These are phyloP conservation scores for Stenodema calcarata DNA, from an alignment of 2,888 invertebrate genomes.

Conservation along the genomic window DNA sequence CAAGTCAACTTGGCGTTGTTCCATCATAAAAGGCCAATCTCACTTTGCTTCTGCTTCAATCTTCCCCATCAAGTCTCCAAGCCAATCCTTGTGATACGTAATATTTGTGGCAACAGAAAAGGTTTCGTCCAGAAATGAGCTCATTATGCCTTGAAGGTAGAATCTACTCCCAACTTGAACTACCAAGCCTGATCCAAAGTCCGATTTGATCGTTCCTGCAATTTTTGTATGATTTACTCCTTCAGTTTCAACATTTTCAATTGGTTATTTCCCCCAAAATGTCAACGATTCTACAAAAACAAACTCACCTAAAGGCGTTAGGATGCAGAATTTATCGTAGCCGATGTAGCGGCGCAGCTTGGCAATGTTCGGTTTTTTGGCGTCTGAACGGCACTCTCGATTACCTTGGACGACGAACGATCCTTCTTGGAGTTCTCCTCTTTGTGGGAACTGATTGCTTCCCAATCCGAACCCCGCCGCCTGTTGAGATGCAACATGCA, in stretches of 20 bases:
- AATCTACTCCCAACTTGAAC: background rate
- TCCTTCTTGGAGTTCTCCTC: background rate
- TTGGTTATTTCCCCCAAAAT: too few species aligned
- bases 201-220: background rate
- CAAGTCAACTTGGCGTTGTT: too few species aligned
- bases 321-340: constrained; percentile 37
- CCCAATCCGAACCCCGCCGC: background rate
- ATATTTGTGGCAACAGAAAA: constrained; percentile 36
- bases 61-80: background rate
- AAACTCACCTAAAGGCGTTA: constrained; percentile 26
- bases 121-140: constrained; percentile 5
- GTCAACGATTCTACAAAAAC: background rate
- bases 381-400: background rate
- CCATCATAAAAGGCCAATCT: too few species aligned
- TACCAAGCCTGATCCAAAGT: constrained; percentile 18
- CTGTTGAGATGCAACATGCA: too few species aligned
- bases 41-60: background rate
- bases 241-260: too few species aligned
- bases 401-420: background rate
- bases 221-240: background rate
- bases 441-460: background rate
- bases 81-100: constrained; percentile 1
- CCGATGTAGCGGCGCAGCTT: constrained; percentile 9
- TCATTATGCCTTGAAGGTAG: constrained; percentile 15
- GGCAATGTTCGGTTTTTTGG: background rate